Evolutionary conservation across 1,140 invertebrate genomes (phyloP).

Genomic region (Cydia fagiglandana): DNA sequence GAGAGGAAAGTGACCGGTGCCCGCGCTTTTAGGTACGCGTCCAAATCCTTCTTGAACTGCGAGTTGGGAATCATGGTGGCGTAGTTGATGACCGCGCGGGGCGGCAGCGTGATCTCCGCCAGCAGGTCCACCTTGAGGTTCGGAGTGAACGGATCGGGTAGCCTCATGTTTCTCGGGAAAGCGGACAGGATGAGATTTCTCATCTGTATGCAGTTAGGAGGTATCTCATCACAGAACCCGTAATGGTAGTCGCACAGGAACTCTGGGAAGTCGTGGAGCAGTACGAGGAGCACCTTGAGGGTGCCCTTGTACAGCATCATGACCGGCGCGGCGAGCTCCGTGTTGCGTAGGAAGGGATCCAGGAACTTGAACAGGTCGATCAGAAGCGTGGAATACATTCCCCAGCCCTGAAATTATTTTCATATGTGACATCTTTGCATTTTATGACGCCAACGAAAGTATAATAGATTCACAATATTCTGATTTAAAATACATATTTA

Average conservation of each 20-base stretch:
- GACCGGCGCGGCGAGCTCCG: conserved; percentile 95
- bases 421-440: conserved; percentile 31
- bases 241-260: conserved; percentile 99
- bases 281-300: conserved; percentile 94
- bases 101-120: conserved; percentile 90
- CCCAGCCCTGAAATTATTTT: conserved; percentile 83
- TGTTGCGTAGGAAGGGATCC: conserved; percentile 97
- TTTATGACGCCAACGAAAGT: not conserved
- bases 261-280: conserved; percentile 99
- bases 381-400: conserved; percentile 93
- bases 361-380: conserved; percentile 98
- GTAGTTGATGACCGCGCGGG: conserved; percentile 94
- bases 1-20: conserved; percentile 97
- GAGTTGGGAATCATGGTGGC: conserved; percentile 91
- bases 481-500: too few species aligned
- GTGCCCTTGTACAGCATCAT: conserved; percentile 97
- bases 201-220: conserved; percentile 99
- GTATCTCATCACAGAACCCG: conserved; percentile 99
- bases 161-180: conserved; percentile 97
- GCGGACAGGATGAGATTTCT: conserved; percentile 98
- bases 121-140: conserved; percentile 98
- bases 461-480: too few species aligned
- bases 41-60: conserved; percentile 96
- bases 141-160: conserved; percentile 98
- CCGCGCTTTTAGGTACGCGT: conserved; percentile 96